Percentiles rank a stretch among this genome's conserved stretches.
phyloP scores from a whole-genome alignment of 1,140 invertebrate species.

The Polyergus mexicanus region DNA sequence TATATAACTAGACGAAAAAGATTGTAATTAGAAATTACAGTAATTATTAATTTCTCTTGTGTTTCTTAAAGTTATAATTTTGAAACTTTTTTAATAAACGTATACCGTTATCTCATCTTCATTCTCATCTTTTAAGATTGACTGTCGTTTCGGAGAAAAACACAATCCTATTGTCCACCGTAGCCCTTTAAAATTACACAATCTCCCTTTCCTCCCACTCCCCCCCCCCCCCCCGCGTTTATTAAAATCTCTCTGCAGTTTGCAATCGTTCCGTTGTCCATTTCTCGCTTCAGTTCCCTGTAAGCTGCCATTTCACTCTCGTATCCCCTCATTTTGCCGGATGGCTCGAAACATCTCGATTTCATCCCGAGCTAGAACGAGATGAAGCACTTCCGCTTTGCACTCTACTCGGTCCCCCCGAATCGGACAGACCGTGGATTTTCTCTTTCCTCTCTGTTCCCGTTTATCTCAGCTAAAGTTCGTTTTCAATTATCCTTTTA shows the following conservation, averaged over 20 bases:
- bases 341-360: conserved; percentile 55
- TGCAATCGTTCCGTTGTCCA: conserved; percentile 25
- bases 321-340: conserved; percentile 8
- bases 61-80: not conserved
- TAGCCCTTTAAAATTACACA: conserved; percentile 21
- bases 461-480: conserved; percentile 54
- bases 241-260: conserved; percentile 46
- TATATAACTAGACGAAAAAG: too few species aligned
- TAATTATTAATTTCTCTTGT: not conserved
- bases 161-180: not conserved
- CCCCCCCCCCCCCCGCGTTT: not conserved
- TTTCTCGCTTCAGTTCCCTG: not conserved
- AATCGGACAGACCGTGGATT: conserved; percentile 31
- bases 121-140: not conserved
- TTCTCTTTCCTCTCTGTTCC: conserved; percentile 25
- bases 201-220: too few species aligned
- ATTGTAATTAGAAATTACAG: too few species aligned
- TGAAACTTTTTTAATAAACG: conserved; percentile 1
- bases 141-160: not conserved
- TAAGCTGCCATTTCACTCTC: not conserved
- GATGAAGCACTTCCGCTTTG: conserved; percentile 67
- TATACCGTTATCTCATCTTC: not conserved
- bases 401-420: conserved; percentile 24
- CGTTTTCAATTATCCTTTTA: conserved; percentile 75
- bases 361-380: conserved; percentile 27